Base-by-base conservation (phyloP, 2,888 invertebrate genomes). In the Ormyrus rosae region DNA sequence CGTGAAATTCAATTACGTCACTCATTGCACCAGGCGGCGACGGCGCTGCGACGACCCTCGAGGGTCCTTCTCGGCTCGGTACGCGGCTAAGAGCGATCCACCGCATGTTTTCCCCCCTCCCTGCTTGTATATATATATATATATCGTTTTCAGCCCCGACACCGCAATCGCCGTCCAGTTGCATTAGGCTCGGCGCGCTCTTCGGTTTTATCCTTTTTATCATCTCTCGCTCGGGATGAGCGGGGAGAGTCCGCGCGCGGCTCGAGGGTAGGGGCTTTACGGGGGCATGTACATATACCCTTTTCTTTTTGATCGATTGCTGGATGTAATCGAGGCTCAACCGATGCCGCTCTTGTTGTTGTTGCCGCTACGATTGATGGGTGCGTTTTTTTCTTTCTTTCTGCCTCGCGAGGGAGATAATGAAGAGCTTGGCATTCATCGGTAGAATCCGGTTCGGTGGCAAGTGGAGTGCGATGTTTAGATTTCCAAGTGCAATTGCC, bases 1-100 rank as follows among this genome's bases (percentile, higher is more conserved):
- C 88, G 88, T 89, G 86, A 89, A 88, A 89, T 89, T 88, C 86
- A 89, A 89, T 89, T 88, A 89, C 87, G 86, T 86, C 87, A 86
- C 87, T 88, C 87, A 85, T 86, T 85, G 87, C 85, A 84, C 83
- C 79, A 81, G 34, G 34, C 34, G 34, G 78, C 82, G 55, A 46
- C 55, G 63, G 63, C 68, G 48, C 7, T 58, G 10, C 11, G 34
- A 34, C 34, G 34, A 46, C n/a, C 19, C 48, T 34, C 46, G 58
- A 61, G 75, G 75, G 61, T 61, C 61, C 68, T 68, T n/a, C 69
- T 34, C 34, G 34, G 67, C 6, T 71, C 74, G 56, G 34, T 34
- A 34, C 48, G 87, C 81, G 87, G 86, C 85, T 85, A 34, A 34
- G 34, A 34, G 34, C 4, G 85, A 88, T 88, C 88, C 86, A 88